Base-by-base conservation (phyloP, 2,888 invertebrate species). In the Eubasilissa splendida region DNA sequence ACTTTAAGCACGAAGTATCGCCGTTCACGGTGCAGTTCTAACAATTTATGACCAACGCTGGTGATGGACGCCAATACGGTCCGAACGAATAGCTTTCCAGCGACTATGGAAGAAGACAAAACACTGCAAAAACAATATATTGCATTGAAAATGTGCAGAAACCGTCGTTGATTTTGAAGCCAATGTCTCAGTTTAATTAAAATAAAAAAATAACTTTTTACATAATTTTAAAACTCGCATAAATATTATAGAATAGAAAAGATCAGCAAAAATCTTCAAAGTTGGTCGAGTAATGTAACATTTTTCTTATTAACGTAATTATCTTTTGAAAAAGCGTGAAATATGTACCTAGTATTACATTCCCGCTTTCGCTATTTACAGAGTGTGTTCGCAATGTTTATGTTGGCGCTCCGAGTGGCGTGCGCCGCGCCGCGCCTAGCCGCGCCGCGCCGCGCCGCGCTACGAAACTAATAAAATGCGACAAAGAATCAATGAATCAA, bases 401-500 rank as follows among this genome's bases (percentile, higher is more conserved):
- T 33, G 31, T 71, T 54, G 52, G 54, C 63, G 33, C 33, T 73
- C 42, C n/a, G 33, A 33, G 58, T 31, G 58, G 74, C 74, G 74
- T 74, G 73, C 33, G 59, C 14, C 73, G 58, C 58, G 56, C 56
- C n/a, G n/a, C n/a, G n/a, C n/a, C n/a, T n/a, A n/a, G n/a, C n/a
- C n/a, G 73, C 33, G 59, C 14, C 73, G 73, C 33, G 59, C 14
- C 73, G 73, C 33, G 59, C 14, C 73, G 58, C 58, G 56, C 56
- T 12, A n/a, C 56, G 74, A 75, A 75, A 52, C 63, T 53, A 76
- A 76, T 66, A 76, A 76, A 76, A 65, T 53, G 66, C 66, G 53
- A 76, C 63, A 52, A 63, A 60, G 76, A 76, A 76, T 66, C 66
- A 76, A 76, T 76, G 76, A 66, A 76, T 65, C 76, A 56, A 60